Evolutionary conservation across 2,888 invertebrate species (phyloP).

Genomic region (Sialis fuliginosa): DNA sequence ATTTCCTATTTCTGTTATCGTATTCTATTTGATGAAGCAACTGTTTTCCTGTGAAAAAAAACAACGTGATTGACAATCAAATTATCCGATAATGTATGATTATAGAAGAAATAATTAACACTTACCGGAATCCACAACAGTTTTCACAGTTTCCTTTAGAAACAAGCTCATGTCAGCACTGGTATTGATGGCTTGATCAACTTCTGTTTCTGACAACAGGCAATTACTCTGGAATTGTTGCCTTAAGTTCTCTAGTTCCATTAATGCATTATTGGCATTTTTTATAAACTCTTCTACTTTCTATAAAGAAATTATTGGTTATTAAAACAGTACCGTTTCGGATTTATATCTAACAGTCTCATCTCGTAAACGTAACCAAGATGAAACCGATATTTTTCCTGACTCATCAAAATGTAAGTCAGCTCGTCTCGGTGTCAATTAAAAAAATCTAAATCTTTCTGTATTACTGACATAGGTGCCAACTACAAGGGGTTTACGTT

Average conservation of each 20-base stretch:
- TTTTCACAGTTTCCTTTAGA: conserved; percentile 28
- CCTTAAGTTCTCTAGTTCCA: conserved; percentile 42
- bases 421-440: too few species aligned
- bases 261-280: conserved; percentile 36
- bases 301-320: conserved; percentile 21
- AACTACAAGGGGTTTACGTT: too few species aligned
- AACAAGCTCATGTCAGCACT: conserved; percentile 33
- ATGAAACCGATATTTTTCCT: too few species aligned
- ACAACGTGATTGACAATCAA: conserved; percentile 1
- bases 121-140: conserved; percentile 30
- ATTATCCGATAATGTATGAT: neutral
- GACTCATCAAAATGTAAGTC: too few species aligned
- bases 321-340: too few species aligned
- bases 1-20: conserved; percentile 23
- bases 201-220: conserved; percentile 33
- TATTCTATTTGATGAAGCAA: conserved; percentile 25
- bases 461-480: too few species aligned
- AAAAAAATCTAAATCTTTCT: too few species aligned
- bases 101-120: conserved; percentile 1
- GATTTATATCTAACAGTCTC: too few species aligned
- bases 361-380: too few species aligned
- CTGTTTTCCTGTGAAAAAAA: conserved; percentile 21
- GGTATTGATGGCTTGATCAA: conserved; percentile 33
- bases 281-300: conserved; percentile 48
- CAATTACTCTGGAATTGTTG: conserved; percentile 32